Evolutionary conservation across 1,140 invertebrate species (phyloP).

Genomic region (Drosophila ogumai): DNA sequence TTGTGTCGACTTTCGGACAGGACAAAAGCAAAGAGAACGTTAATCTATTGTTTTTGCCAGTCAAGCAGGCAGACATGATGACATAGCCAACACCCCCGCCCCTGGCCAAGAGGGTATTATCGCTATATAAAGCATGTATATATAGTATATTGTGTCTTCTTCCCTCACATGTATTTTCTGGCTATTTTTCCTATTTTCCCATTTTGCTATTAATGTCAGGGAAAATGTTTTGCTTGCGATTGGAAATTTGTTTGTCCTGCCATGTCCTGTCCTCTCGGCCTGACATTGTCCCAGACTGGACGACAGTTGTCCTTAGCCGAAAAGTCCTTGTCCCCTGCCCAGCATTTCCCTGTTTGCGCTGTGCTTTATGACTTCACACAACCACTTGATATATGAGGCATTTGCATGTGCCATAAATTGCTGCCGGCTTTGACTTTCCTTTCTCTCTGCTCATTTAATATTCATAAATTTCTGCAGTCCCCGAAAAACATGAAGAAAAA

Average conservation of each 20-base stretch:
- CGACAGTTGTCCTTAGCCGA: conserved; percentile 43
- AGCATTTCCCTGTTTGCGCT: background rate
- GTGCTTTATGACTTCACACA: conserved; percentile 72
- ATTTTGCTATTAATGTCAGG: conserved; percentile 76
- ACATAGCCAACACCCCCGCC: conserved; percentile 16
- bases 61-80: conserved; percentile 64
- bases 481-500: conserved; percentile 46
- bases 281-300: conserved; percentile 43
- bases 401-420: conserved; percentile 82
- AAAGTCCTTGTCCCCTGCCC: background rate
- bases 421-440: conserved; percentile 39
- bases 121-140: conserved; percentile 58
- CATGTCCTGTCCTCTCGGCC: conserved; percentile 37
- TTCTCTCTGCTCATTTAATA: conserved; percentile 66
- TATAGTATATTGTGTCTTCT: conserved; percentile 12
- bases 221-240: conserved; percentile 77
- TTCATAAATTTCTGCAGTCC: conserved; percentile 71
- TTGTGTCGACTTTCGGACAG: conserved; percentile 41
- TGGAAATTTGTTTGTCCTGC: conserved; percentile 78
- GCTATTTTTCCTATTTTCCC: conserved; percentile 38
- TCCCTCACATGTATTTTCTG: conserved; percentile 8
- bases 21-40: conserved; percentile 49
- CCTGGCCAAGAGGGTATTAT: conserved; percentile 51
- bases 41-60: conserved; percentile 78
- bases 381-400: conserved; percentile 77